Conservation (phyloP, 2,797 vertebrate genomes). For the Gallinago solitaria region DNA sequence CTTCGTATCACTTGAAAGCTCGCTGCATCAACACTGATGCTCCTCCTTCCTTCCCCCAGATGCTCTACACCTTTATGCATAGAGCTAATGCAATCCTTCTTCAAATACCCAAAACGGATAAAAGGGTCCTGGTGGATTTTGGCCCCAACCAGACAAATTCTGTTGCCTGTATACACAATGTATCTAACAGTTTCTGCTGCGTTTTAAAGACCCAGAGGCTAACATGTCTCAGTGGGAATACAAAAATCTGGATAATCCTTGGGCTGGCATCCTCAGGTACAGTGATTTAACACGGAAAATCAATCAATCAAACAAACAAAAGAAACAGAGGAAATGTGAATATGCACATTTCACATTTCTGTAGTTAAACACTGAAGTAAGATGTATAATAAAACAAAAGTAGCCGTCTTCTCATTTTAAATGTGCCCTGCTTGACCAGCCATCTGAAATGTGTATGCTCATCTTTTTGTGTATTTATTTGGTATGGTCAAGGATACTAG, state of each 20-base stretch:
- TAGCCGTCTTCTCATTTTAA: neutral
- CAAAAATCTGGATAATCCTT: neutral
- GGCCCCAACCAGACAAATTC: neutral
- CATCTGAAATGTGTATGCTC: neutral
- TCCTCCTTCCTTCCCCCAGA: constrained; percentile 34
- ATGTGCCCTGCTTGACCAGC: neutral
- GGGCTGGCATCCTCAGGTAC: neutral
- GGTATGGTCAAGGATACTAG: neutral
- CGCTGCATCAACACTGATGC: constrained; percentile 25
- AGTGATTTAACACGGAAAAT: neutral
- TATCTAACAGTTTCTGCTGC: neutral
- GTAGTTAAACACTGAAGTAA: constrained; percentile 10
- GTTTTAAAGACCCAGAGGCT: neutral
- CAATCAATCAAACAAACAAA: neutral
- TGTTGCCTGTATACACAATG: neutral
- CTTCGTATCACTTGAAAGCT: constrained; percentile 12
- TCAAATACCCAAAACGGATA: neutral
- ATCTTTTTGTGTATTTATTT: neutral
- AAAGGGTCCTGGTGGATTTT: neutral
- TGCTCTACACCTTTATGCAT: neutral
- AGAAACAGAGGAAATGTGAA: neutral
- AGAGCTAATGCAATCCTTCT: neutral
- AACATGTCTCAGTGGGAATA: neutral
- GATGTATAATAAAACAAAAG: neutral
- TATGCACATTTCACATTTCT: neutral